A percentile compares a stretch with the other conserved stretches of the same genome.
phyloP scores from a whole-genome alignment of 2,797 vertebrate species.

The Huso huso region DNA sequence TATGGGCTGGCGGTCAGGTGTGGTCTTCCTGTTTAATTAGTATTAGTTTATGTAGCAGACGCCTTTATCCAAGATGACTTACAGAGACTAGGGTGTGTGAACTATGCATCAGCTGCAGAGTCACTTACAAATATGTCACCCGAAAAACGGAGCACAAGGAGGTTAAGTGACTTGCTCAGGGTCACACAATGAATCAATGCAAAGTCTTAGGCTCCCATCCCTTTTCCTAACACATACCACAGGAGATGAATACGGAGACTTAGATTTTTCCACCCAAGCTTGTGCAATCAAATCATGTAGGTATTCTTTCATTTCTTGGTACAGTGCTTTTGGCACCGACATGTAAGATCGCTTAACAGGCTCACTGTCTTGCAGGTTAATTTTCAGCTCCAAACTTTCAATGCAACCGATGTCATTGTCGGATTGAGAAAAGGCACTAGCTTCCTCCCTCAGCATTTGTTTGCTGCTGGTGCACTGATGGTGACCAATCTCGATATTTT shows the following conservation, averaged over 20 bases:
- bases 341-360: constrained; percentile 7
- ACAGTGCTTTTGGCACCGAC: constrained; percentile 18
- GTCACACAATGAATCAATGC: constrained; percentile 22
- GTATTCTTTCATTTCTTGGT: constrained; percentile 26
- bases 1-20: constrained; percentile 31
- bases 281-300: constrained; percentile 22
- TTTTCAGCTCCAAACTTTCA: constrained; percentile 11
- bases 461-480: constrained; percentile 12
- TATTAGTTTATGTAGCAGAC: no score
- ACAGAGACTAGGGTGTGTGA: no score
- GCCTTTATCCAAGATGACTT: no score
- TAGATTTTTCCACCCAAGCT: constrained; percentile 29
- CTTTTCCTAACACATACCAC: constrained; percentile 34
- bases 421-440: constrained; percentile 18
- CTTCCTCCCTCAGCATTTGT: constrained; percentile 26
- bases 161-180: no score
- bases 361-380: constrained; percentile 19
- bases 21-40: constrained; percentile 36
- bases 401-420: constrained; percentile 23
- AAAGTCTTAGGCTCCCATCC: constrained; percentile 24
- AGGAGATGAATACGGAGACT: constrained; percentile 16
- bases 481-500: constrained; percentile 19
- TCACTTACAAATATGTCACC: no score
- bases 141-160: no score
- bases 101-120: no score